These are phyloP conservation scores for Alectura lathami DNA, from an alignment of 2,113 vertebrate species.

Conservation along the genomic window DNA sequence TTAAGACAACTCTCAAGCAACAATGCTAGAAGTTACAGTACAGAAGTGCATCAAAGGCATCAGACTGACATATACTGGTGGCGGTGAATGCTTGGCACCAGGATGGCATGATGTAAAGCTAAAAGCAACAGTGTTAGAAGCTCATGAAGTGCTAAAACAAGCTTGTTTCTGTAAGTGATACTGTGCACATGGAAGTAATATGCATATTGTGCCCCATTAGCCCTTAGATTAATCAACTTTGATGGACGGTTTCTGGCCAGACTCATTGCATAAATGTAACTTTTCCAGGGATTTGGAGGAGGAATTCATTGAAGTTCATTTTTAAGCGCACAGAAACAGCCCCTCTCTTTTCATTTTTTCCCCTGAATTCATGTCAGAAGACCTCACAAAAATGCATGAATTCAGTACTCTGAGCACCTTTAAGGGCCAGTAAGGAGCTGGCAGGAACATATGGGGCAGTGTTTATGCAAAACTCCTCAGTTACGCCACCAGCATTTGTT, in stretches of 20 bases:
- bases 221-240: accelerated
- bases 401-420: background rate
- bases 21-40: background rate
- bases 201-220: background rate
- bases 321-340: background rate
- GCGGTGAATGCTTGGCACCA: background rate
- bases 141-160: background rate
- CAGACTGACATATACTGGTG: background rate
- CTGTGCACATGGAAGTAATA: background rate
- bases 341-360: background rate
- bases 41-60: background rate
- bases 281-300: background rate
- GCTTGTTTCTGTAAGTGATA: background rate
- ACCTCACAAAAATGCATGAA: background rate
- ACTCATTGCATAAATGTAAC: background rate
- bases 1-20: background rate
- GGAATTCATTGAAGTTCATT: background rate
- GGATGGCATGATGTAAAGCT: background rate
- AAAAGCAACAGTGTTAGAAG: background rate
- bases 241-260: background rate
- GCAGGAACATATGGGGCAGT: background rate
- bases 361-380: background rate
- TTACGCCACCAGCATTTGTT: background rate
- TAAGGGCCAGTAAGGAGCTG: background rate
- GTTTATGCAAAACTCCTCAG: background rate